Evolutionary conservation across 2,888 invertebrate genomes (phyloP), one percentile per base, ranked within the genome.

Genomic region (Malthinus seriepunctatus): DNA sequence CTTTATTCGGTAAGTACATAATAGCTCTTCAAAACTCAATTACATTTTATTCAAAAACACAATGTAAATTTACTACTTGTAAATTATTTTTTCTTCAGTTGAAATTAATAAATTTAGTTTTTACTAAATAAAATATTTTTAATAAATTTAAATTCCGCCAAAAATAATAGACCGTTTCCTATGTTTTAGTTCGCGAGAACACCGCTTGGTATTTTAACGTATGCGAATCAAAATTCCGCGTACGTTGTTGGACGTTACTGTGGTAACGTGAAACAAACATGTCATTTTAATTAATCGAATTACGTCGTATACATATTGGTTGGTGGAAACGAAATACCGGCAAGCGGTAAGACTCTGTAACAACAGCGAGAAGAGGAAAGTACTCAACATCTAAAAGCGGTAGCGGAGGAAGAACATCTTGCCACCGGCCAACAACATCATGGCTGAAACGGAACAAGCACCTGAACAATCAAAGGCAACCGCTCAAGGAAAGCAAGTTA

Each of bases 381-480:
- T 82, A 82, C 83, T 84, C 81, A 86, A 87, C 87, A 87, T 85
- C 86, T 81, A 85, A 84, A 42, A 85, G 85, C 84, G 87, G 86
- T 85, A 85, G 88, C 87, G 87, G 87, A 87, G 88, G 86, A 84
- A 85, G 83, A 86, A 85, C 86, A 86, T 86, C 86, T 86, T 80
- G 86, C 86, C 84, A 85, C 85, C 85, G 85, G 85, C 85, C 87
- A 86, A 84, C 86, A 83, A 87, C 88, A 88, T 87, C 89, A 95
- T 95, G 95, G 93, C 94, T 90, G 95, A 95, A 90, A 89, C 93
- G 86, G 94, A 86, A 82, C 81, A 83, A 80, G 79, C 82, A 80
- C 80, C 80, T 80, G 75, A 70, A 73, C 72, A 74, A 73, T 70
- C 71, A 51, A 78, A 73, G 82, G 83, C 75, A 84, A 85, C 85